Evolutionary conservation across 1,140 invertebrate species (phyloP).

Genomic region (Dolichoris vasculosae): DNA sequence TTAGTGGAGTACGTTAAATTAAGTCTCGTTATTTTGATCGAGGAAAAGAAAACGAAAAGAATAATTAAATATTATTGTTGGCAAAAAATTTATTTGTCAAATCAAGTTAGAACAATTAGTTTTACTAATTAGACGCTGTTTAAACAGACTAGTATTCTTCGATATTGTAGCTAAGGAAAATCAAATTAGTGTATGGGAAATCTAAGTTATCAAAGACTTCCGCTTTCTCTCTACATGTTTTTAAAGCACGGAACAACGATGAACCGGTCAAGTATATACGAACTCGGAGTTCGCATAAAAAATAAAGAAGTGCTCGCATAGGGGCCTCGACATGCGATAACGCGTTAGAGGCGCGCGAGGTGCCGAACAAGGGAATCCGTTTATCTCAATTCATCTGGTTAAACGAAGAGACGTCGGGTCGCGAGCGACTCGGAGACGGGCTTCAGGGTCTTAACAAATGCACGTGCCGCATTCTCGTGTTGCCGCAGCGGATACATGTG

Average conservation of each 20-base stretch:
- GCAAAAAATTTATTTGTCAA: neutral
- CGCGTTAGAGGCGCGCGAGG: neutral
- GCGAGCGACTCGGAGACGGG: neutral
- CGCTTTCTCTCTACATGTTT: too few species aligned
- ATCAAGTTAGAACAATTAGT: too few species aligned
- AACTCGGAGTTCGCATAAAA: too few species aligned
- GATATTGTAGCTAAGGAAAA: neutral
- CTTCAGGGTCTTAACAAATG: neutral
- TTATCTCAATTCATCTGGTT: constrained; percentile 15
- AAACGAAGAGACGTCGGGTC: neutral
- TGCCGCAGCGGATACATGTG: too few species aligned
- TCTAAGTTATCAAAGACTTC: too few species aligned
- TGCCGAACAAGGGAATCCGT: constrained; percentile 9
- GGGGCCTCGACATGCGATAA: too few species aligned
- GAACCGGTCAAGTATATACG: neutral
- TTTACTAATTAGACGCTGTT: too few species aligned
- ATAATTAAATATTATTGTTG: neutral
- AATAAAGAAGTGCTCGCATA: too few species aligned
- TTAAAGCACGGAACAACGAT: neutral
- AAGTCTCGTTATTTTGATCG: neutral
- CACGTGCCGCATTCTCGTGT: too few species aligned
- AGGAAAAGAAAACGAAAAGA: neutral
- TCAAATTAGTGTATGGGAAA: neutral
- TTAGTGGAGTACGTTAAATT: too few species aligned
- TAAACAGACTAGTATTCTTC: neutral